Evolutionary conservation across 2,113 vertebrate genomes (phyloP).

Genomic region (Ptychochromis oligacanthus): DNA sequence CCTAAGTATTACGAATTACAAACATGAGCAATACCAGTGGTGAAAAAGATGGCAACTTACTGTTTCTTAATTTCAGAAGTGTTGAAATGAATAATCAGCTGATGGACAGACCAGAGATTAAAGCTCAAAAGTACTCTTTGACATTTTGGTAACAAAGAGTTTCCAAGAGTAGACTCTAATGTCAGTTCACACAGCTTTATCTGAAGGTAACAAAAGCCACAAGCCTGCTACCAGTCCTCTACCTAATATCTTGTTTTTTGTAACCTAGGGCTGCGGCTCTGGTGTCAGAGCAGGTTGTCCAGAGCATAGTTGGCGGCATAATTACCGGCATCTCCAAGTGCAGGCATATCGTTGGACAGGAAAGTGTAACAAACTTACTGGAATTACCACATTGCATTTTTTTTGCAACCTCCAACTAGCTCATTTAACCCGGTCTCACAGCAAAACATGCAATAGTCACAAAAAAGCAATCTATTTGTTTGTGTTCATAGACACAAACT

Average conservation of each 20-base stretch:
- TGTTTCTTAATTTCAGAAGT: neutral
- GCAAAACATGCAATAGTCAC: no score
- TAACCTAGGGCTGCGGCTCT: neutral
- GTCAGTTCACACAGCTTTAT: no score
- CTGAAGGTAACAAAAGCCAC: neutral
- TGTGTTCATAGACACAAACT: neutral
- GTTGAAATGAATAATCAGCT: neutral
- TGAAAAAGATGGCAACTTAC: neutral
- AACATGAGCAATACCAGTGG: rapidly evolving
- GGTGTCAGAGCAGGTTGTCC: neutral
- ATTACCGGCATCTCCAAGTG: neutral
- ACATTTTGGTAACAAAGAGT: neutral
- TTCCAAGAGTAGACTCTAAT: neutral
- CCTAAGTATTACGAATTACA: neutral
- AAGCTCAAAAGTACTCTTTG: neutral
- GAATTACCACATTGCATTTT: neutral
- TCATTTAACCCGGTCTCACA: no score
- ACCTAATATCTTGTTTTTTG: no score
- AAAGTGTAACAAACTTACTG: neutral
- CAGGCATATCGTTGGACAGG: neutral
- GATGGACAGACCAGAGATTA: neutral
- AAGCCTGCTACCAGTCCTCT: no score
- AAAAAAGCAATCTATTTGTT: no score
- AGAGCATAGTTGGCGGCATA: neutral
- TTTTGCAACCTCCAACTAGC: no score